These are phyloP conservation scores for Pavo muticus DNA, from an alignment of 2,113 vertebrate species.

Conservation along the genomic window DNA sequence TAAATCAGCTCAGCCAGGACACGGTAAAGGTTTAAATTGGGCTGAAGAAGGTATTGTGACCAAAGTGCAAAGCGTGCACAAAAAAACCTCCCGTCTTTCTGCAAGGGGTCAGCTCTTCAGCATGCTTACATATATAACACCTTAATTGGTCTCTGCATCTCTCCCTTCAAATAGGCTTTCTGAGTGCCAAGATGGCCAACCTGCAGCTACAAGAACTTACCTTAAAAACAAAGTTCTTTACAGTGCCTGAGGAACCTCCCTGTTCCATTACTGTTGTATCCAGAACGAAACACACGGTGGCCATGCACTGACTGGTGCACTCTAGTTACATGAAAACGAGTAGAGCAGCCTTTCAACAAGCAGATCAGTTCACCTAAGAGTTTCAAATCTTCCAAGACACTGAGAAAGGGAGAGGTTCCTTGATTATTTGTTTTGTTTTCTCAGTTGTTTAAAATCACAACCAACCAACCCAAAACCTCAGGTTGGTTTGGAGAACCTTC, in stretches of 20 bases:
- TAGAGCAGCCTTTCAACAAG: not conserved
- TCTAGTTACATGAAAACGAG: not conserved
- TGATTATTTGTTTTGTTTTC: no score
- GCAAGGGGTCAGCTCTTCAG: not conserved
- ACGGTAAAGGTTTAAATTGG: not conserved
- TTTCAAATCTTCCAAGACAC: not conserved
- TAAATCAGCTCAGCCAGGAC: not conserved
- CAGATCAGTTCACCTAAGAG: not conserved
- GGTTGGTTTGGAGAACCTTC: not conserved
- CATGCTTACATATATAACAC: not conserved
- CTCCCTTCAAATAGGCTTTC: not conserved
- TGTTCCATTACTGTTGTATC: not conserved
- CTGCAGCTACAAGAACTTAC: not conserved
- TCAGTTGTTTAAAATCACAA: no score
- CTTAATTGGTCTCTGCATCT: not conserved
- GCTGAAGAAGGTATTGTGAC: not conserved
- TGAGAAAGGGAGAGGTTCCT: not conserved
- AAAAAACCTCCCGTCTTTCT: not conserved
- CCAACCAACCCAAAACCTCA: no score
- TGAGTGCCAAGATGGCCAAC: not conserved
- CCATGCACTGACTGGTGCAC: not conserved
- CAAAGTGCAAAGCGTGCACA: not conserved
- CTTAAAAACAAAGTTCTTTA: not conserved
- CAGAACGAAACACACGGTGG: fast-evolving
- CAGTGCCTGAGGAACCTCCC: not conserved